Evolutionary conservation across 2,888 invertebrate species (phyloP).

Genomic region (Nasonovia ribisnigri): DNA sequence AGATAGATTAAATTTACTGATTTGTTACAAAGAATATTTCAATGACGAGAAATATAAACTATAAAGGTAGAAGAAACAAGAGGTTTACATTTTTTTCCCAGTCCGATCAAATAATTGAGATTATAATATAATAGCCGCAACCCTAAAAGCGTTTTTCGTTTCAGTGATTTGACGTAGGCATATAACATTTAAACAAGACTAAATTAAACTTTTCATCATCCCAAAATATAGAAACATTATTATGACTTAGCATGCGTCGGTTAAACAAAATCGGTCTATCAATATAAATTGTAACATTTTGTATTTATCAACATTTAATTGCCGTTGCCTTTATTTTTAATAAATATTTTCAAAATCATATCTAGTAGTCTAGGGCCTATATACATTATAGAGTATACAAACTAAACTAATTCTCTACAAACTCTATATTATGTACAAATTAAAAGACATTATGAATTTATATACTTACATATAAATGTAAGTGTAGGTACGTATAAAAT

Average conservation of each 20-base stretch:
- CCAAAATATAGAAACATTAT: neutral
- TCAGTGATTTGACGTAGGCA: neutral
- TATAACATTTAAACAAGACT: neutral
- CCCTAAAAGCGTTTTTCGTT: constrained; percentile 14
- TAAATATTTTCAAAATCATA: neutral
- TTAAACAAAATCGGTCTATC: neutral
- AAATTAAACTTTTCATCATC: constrained; percentile 20
- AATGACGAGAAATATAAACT: neutral
- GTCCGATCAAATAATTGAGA: constrained; percentile 2
- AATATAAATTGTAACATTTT: neutral
- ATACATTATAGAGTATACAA: neutral
- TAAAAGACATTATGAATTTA: neutral
- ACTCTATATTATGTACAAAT: too few relatives aligned
- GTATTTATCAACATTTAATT: neutral
- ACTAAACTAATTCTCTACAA: too few relatives aligned
- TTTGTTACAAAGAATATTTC: constrained; percentile 13
- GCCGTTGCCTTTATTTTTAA: neutral
- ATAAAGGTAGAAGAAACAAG: constrained; percentile 62
- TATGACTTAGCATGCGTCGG: neutral
- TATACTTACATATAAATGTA: neutral
- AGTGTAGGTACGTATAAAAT: neutral
- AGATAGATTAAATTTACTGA: neutral
- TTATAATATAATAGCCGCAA: constrained; percentile 10
- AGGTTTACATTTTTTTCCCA: constrained; percentile 22
- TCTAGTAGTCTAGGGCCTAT: neutral